Evolutionary conservation across 2,797 vertebrate species (phyloP).

Genomic region (Anabas testudineus): DNA sequence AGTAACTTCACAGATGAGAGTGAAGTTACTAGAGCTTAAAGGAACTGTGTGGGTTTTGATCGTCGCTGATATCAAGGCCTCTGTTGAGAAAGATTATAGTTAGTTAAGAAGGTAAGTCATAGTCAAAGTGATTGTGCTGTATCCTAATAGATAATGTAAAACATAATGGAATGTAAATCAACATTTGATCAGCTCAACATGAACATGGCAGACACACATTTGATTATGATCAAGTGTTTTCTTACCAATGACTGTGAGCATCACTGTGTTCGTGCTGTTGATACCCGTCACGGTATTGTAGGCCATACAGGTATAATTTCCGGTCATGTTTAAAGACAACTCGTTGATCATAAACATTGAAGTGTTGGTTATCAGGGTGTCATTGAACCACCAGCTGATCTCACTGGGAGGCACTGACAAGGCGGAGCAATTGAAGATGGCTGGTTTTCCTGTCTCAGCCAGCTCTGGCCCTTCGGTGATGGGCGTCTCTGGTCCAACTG

Average conservation of each 20-base stretch:
- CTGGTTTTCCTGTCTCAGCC: conserved; percentile 40
- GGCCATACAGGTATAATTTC: conserved; percentile 76
- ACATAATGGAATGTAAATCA: neutral
- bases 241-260: conserved; percentile 77
- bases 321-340: conserved; percentile 64
- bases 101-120: neutral
- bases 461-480: conserved; percentile 51
- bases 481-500: conserved; percentile 71
- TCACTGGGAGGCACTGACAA: conserved; percentile 66
- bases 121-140: neutral
- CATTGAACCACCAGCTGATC: conserved; percentile 77
- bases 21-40: conserved; percentile 57
- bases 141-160: too few relatives aligned
- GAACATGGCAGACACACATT: conserved; percentile 3
- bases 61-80: conserved; percentile 57
- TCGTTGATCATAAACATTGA: conserved; percentile 21
- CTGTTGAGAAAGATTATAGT: conserved; percentile 60
- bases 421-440: conserved; percentile 66
- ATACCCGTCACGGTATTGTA: conserved; percentile 69
- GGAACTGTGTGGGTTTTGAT: conserved; percentile 60
- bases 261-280: conserved; percentile 42
- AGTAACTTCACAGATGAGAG: conserved; percentile 74
- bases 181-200: neutral
- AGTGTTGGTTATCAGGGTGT: conserved; percentile 34
- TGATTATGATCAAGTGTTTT: neutral